Base-by-base conservation (phyloP, 1,140 invertebrate genomes). In the Trinorchestia longiramus region DNA sequence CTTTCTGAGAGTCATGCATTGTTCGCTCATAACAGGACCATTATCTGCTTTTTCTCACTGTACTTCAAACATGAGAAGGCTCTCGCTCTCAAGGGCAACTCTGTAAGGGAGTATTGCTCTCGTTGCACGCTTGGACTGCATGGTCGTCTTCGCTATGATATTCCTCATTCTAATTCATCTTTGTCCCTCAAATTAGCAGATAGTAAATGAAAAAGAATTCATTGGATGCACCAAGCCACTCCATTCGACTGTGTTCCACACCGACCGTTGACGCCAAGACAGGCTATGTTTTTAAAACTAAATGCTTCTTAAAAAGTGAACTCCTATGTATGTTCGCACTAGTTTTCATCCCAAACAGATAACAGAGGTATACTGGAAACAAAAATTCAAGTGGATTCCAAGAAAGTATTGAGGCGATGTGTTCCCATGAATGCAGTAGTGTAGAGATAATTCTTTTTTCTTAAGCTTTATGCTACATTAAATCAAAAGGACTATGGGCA, bases 61-160 rank as follows among this genome's bases (percentile, higher is more conserved):
- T 47, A 94, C 92, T 45, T 94, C 92, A 44, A 45, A 94, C 92
- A 94, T 47, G 92, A 94, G 44, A 94, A 94, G 43, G 92, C 92
- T 17, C 92, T 94, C 43, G 43, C 92, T 41, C 88, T 15, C 88
- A 3, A 42, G 41, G 43, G n/a, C 36, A 17, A 15, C 43, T 19
- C 88, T 36, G 11, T 87, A 0, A 42, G 41, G 41, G 88, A 19
- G 88, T 41, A 90, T 19, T 42, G 88, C n/a, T 15, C 1, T 43
- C 23, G 28, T 42, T 28, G 8, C 88, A 4, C 1, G 23, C 3
- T 4, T 36, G 8, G 28, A 23, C 62, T 36, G 11, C 62, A 77
- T 36, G 62, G 11, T 28, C 62, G 62, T 36, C 28, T 36, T 77
- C 36, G 28, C 62, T 23, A 19, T 36, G 62, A 36, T 36, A 11